Conservation (phyloP, 2,113 vertebrate genomes). For the Daubentonia madagascariensis region DNA sequence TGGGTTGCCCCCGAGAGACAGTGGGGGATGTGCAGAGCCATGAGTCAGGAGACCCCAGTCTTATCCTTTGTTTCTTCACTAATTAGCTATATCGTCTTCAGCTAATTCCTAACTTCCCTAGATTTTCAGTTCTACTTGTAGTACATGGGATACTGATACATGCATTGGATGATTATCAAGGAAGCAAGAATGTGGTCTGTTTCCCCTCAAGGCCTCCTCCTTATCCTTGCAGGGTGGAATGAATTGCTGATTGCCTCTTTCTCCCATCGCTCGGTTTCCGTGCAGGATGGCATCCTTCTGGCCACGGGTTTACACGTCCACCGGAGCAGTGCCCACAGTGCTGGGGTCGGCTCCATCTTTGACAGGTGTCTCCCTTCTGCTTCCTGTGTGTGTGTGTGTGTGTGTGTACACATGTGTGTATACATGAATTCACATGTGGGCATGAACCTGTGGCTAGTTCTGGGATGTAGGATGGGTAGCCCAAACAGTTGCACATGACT, state of each 20-base stretch:
- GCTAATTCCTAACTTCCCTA: background rate
- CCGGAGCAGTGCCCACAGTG: constrained; percentile 95
- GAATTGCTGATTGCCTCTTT: constrained; percentile 97
- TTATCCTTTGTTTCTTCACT: background rate
- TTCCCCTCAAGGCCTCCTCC: background rate
- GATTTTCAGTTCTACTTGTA: background rate
- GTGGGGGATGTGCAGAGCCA: background rate
- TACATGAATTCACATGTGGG: rapidly evolving
- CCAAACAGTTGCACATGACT: background rate
- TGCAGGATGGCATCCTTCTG: constrained; percentile 96
- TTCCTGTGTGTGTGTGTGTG: background rate
- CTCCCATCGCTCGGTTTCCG: constrained; percentile 95
- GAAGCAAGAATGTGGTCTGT: rapidly evolving
- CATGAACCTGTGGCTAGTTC: background rate
- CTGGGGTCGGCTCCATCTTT: constrained; percentile 96
- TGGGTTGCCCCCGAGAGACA: background rate
- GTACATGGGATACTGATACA: rapidly evolving
- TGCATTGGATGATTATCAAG: rapidly evolving
- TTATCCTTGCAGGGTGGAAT: constrained; percentile 91
- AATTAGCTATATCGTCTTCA: background rate
- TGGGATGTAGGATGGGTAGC: background rate
- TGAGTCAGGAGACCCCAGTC: too few relatives aligned
- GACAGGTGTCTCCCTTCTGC: constrained; percentile 86
- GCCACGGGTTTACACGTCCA: constrained; percentile 95
- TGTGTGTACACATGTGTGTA: rapidly evolving